These are phyloP conservation scores for Rutpela maculata DNA, from an alignment of 2,888 invertebrate species.

Conservation along the genomic window DNA sequence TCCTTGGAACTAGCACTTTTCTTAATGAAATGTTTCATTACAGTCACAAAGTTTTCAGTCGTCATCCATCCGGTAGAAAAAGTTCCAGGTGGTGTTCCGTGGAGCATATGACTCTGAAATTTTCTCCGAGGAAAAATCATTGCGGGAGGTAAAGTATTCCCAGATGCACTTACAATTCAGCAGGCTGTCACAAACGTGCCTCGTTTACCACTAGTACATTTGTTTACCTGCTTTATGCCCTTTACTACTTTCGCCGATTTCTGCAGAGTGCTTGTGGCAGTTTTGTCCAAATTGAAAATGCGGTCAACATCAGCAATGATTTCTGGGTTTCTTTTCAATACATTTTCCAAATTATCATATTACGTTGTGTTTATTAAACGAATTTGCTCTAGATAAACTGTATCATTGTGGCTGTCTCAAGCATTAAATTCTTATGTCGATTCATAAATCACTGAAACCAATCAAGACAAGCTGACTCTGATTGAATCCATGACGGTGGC, in stretches of 20 bases:
- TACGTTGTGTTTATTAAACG: neutral
- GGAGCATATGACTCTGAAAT: no score
- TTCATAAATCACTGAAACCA: no score
- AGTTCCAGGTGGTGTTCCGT: no score
- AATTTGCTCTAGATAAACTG: neutral
- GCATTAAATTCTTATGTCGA: no score
- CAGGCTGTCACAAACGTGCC: slow-evolving; percentile 64
- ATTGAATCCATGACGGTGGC: no score
- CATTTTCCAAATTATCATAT: neutral
- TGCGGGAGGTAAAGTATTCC: slow-evolving; percentile 61
- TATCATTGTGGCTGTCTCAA: neutral
- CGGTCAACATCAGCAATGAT: slow-evolving; percentile 31
- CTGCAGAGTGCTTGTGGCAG: neutral
- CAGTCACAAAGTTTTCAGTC: no score
- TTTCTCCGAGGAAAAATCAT: slow-evolving; percentile 63
- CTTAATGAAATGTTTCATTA: no score
- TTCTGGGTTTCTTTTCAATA: slow-evolving; percentile 20
- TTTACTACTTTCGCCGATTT: neutral
- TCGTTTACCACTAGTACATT: slow-evolving; percentile 65
- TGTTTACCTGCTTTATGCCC: slow-evolving; percentile 41
- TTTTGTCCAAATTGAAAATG: neutral
- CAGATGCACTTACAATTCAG: slow-evolving; percentile 63
- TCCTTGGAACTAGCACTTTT: no score
- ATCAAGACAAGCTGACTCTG: no score
- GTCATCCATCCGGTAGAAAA: no score